These are phyloP conservation scores for Salticus scenicus DNA, from an alignment of 2,888 invertebrate genomes.

Conservation along the genomic window DNA sequence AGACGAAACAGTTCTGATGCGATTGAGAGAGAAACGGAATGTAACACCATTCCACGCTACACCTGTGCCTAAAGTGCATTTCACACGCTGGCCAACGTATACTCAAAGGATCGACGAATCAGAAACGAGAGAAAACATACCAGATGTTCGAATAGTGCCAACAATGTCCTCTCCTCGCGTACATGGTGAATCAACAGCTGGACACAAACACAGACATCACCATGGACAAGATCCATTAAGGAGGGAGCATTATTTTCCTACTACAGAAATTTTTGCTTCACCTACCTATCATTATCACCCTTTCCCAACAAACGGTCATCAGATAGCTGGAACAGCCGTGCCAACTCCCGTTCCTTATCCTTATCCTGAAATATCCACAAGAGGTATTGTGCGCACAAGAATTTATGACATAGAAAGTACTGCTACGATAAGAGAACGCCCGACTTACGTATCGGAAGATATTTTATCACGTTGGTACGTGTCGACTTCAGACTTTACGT, in stretches of 20 bases:
- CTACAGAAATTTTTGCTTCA: conserved; percentile 46
- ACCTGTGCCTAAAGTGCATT: conserved; percentile 73
- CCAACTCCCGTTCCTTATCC: conserved; percentile 56
- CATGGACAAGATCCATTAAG: conserved; percentile 53
- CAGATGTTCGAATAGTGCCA: conserved; percentile 74
- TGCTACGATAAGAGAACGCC: background rate
- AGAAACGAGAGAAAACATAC: conserved; percentile 73
- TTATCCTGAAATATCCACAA: conserved; percentile 58
- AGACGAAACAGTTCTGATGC: conserved; percentile 74
- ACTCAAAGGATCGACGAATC: conserved; percentile 68
- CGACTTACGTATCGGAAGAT: conserved; percentile 40
- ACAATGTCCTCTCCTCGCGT: conserved; percentile 75
- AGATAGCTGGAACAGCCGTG: conserved; percentile 38
- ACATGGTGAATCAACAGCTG: conserved; percentile 26
- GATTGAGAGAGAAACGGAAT: conserved; percentile 44
- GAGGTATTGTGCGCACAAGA: conserved; percentile 42
- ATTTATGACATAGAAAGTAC: conserved; percentile 56
- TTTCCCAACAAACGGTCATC: conserved; percentile 20
- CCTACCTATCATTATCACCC: conserved; percentile 59
- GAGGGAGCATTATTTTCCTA: conserved; percentile 35
- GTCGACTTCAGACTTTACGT: conserved; percentile 38
- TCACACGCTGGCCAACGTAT: conserved; percentile 73
- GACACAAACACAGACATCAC: conserved; percentile 63
- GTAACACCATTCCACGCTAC: conserved; percentile 71
- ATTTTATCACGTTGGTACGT: conserved; percentile 59